phyloP scores from a whole-genome alignment of 2,113 vertebrate genomes.

The Clarias gariepinus region DNA sequence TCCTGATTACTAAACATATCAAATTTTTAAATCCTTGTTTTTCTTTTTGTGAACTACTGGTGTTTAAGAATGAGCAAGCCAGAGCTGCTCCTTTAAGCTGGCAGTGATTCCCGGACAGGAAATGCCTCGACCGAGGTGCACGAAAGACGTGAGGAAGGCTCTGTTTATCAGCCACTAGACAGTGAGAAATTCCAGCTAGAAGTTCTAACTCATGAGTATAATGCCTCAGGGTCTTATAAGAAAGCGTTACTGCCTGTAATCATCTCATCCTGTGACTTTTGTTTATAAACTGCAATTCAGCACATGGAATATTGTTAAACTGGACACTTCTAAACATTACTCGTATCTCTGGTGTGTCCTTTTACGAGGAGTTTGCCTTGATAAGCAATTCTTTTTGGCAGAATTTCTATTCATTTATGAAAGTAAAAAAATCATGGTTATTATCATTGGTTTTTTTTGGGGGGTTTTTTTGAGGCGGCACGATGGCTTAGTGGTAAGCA shows the following conservation, averaged over 20 bases:
- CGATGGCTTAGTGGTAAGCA: too few relatives aligned
- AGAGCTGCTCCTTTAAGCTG: conserved; percentile 14
- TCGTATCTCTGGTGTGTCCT: background rate
- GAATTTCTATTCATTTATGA: background rate
- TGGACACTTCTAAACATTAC: background rate
- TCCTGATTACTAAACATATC: background rate
- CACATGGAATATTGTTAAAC: background rate
- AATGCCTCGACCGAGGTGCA: conserved; percentile 25
- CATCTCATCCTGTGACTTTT: background rate
- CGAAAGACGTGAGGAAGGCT: background rate
- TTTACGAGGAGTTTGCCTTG: background rate
- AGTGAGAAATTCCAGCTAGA: background rate
- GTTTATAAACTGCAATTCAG: background rate
- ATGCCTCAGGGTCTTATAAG: background rate
- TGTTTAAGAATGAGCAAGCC: background rate
- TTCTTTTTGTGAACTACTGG: background rate
- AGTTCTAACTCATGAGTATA: background rate
- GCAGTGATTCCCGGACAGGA: conserved; percentile 25
- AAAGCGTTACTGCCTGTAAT: background rate
- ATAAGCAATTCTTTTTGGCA: background rate
- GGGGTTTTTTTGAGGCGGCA: background rate
- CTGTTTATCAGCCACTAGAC: background rate
- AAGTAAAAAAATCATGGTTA: background rate
- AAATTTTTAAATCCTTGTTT: background rate
- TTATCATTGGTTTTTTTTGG: background rate